phyloP scores from a whole-genome alignment of 2,888 invertebrate genomes.

The Chrysotoxum bicinctum region DNA sequence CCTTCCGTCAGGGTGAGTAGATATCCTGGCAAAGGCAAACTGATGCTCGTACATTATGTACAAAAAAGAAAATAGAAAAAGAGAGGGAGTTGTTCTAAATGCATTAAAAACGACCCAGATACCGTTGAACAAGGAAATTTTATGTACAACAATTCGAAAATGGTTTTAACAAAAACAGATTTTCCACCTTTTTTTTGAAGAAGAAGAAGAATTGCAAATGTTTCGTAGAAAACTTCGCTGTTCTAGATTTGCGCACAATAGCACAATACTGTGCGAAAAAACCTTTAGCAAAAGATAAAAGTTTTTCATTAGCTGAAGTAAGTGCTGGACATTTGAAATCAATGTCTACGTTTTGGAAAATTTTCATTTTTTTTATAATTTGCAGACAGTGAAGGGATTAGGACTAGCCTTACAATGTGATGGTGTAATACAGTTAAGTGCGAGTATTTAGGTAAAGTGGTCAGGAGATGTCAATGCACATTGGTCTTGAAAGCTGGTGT shows the following conservation, averaged over 20 bases:
- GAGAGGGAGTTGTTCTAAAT: background rate
- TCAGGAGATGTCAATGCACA: too few species aligned
- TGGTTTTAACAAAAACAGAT: background rate
- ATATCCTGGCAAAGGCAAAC: conserved; percentile 25
- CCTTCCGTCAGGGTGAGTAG: background rate
- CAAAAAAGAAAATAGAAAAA: background rate
- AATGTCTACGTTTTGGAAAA: background rate
- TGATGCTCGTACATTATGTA: background rate
- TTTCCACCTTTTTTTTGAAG: background rate
- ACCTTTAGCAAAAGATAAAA: background rate
- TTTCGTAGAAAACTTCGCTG: conserved; percentile 7
- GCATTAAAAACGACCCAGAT: background rate
- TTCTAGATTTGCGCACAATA: conserved; percentile 30
- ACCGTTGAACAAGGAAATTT: background rate
- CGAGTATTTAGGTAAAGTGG: too few species aligned
- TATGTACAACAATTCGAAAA: background rate
- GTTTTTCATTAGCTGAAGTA: background rate
- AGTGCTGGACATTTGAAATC: background rate
- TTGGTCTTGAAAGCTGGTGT: too few species aligned
- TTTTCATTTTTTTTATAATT: too few species aligned
- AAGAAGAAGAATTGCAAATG: conserved; percentile 28
- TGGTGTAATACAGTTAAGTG: too few species aligned
- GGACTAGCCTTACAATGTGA: too few species aligned
- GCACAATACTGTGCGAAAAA: background rate
- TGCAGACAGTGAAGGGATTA: too few species aligned